Conservation (phyloP, 2,888 invertebrate species). For the Volucella bombylans region DNA sequence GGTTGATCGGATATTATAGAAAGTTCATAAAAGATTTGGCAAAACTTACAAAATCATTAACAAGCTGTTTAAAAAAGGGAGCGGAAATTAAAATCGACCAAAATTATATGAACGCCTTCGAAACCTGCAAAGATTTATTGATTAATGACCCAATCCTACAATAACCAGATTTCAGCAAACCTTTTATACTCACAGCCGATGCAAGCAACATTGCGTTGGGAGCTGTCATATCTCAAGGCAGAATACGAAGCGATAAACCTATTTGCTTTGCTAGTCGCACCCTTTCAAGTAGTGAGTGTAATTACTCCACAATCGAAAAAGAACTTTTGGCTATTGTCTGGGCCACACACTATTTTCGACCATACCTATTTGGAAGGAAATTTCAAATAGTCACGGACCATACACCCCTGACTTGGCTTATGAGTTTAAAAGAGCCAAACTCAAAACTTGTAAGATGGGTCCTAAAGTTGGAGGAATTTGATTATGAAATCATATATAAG, state of each 20-base stretch:
- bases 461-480: no score
- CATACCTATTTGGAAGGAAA: conserved; percentile 68
- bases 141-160: conserved; percentile 24
- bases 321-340: conserved; percentile 76
- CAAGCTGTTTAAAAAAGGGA: no score
- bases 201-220: conserved; percentile 17
- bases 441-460: no score
- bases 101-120: conserved; percentile 22
- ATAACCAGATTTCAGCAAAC: conserved; percentile 9
- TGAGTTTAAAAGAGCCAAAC: no score
- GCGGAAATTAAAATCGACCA: conserved; percentile 19
- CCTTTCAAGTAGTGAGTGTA: conserved; percentile 68
- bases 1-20: conserved; percentile 28
- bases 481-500: no score
- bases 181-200: no score
- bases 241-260: conserved; percentile 66
- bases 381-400: no score
- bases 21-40: conserved; percentile 32
- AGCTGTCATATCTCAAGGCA: conserved; percentile 75
- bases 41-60: conserved; percentile 20
- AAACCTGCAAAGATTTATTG: conserved; percentile 28
- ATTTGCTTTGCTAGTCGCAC: conserved; percentile 76
- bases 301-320: conserved; percentile 77
- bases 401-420: no score
- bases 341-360: conserved; percentile 77